Evolutionary conservation across 2,888 invertebrate genomes (phyloP), one percentile per base, ranked within the genome.

Genomic region (Spatulosminthurus flaviceps): DNA sequence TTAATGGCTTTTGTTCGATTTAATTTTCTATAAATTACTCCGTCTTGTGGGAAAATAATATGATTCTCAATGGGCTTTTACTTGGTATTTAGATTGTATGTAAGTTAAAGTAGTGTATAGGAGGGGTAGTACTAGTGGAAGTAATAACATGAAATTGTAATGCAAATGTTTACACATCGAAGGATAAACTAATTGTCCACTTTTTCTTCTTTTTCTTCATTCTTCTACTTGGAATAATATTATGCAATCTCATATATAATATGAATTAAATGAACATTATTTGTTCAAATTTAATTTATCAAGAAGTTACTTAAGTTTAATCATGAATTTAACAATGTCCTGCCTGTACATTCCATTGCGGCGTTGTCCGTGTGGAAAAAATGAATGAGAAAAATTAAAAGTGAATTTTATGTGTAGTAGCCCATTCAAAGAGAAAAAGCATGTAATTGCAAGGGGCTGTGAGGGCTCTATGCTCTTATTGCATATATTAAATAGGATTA

Each of bases 1-100:
- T 51, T 51, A 51, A 51, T 51, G 51, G 51, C 51, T 51, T 34
- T 51, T 51, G 51, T 51, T 51, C 51, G 51, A 51, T 19, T 51
- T 51, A 51, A 51, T 51, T 51, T 51, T 51, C 51, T 51, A 51
- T 51, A 51, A 51, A 51, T 51, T 51, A 51, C 51, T 4, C 19
- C n/a, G n/a, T 51, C n/a, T 51, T 19, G 16, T 51, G 51, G 51
- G 51, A 19, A 51, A 11, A n/a, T 51, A 11, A 4, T 51, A 51
- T 16, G 4, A 19, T 51, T 19, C 16, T 51, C 19, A n/a, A 51
- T 51, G 51, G 51, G 51, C n/a, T 11, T 51, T 51, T 13, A 51
- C 5, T 51, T 19, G 16, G 51, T 51, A 51, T 51, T 51, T 51
- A 51, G 51, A 13, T 19, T 51, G 51, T 2, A 51, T n/a, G n/a